These are phyloP conservation scores for Ceraclea dissimilis DNA, from an alignment of 2,888 invertebrate species.

Conservation along the genomic window DNA sequence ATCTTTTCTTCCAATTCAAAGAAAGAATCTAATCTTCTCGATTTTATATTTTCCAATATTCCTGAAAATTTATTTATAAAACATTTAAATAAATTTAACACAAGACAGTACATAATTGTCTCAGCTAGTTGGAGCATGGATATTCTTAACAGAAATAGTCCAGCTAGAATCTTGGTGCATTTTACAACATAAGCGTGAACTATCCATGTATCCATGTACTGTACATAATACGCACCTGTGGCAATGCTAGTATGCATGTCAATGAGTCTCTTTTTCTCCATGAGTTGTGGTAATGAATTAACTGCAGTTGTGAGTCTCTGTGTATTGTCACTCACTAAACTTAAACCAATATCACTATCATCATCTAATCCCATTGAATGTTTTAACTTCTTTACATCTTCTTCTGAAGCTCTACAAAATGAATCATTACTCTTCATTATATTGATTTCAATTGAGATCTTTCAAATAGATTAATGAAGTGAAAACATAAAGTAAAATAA, in stretches of 20 bases:
- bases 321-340: constrained; percentile 87
- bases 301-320: constrained; percentile 91
- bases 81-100: not conserved
- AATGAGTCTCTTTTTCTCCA: constrained; percentile 94
- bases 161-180: too few species aligned
- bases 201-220: not conserved
- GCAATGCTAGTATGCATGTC: constrained; percentile 99
- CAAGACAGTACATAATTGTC: too few species aligned
- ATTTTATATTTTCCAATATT: constrained; percentile 77
- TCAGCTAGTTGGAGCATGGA: too few species aligned
- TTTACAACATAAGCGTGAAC: too few species aligned
- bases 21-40: constrained; percentile 86
- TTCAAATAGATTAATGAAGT: not conserved
- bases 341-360: constrained; percentile 77
- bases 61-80: constrained; percentile 35
- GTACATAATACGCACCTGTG: constrained; percentile 49
- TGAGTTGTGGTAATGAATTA: constrained; percentile 88
- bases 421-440: not conserved
- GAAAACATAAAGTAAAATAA: constrained; percentile 6
- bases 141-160: too few species aligned
- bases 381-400: constrained; percentile 93
- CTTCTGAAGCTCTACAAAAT: constrained; percentile 65
- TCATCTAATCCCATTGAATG: constrained; percentile 89
- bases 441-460: not conserved
- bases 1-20: constrained; percentile 98